Percentiles rank a stretch among this genome's conserved stretches.
These are phyloP conservation scores for Lindbergichthys nudifrons DNA, from an alignment of 2,797 vertebrate genomes.

Conservation along the genomic window DNA sequence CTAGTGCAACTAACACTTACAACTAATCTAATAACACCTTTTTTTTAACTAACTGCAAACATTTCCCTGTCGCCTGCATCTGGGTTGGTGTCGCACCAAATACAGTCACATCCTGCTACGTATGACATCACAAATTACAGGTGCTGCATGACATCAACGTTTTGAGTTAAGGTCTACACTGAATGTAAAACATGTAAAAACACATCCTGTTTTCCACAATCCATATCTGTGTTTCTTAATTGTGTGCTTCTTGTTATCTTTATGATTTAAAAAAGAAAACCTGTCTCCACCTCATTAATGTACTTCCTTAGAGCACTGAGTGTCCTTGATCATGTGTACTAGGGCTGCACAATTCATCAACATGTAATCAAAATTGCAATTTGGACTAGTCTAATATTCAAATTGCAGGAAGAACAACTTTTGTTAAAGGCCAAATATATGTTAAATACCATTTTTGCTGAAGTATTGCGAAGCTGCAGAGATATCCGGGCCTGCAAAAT, in stretches of 20 bases:
- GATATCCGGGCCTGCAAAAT: too few species aligned
- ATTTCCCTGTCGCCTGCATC: background rate
- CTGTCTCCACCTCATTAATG: slow-evolving; percentile 26
- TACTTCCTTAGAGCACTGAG: slow-evolving; percentile 42
- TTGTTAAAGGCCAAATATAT: too few species aligned
- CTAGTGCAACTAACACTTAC: slow-evolving; percentile 43
- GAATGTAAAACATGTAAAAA: slow-evolving; percentile 9
- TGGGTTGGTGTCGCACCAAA: background rate
- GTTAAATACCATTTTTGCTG: too few species aligned
- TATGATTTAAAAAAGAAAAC: background rate
- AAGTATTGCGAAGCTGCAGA: too few species aligned
- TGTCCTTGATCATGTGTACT: slow-evolving; percentile 13
- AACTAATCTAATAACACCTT: slow-evolving; percentile 27
- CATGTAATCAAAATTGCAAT: too few species aligned
- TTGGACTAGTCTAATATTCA: too few species aligned
- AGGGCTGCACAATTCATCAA: too few species aligned
- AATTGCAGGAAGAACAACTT: too few species aligned
- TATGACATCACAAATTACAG: slow-evolving; percentile 26
- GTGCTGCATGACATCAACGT: slow-evolving; percentile 44
- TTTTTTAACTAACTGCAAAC: slow-evolving; percentile 11
- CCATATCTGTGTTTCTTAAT: background rate
- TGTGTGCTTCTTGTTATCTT: slow-evolving; percentile 49
- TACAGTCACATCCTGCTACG: slow-evolving; percentile 32
- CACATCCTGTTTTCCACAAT: slow-evolving; percentile 2
- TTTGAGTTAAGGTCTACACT: background rate